Conservation (phyloP, 2,797 vertebrate species). For the Rhinatrema bivittatum region DNA sequence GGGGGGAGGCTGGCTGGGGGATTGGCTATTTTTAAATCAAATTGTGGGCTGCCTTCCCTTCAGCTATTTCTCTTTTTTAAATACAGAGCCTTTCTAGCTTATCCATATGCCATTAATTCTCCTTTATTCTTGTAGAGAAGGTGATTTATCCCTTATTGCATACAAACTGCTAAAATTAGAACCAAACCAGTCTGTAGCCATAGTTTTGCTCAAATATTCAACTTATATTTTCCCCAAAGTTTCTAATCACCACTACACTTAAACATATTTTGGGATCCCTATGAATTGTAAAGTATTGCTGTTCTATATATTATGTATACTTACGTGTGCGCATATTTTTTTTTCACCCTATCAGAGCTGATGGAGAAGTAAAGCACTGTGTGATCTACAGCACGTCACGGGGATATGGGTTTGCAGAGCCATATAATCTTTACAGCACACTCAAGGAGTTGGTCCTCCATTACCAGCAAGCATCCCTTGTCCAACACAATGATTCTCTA, state of each 20-base stretch:
- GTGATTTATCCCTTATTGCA: too few relatives aligned
- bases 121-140: neutral
- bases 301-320: neutral
- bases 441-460: conserved; percentile 94
- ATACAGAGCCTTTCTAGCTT: too few relatives aligned
- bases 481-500: conserved; percentile 94
- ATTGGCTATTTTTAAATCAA: neutral
- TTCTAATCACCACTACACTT: too few relatives aligned
- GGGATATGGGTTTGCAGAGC: conserved; percentile 90
- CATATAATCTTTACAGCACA: conserved; percentile 89
- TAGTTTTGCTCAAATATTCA: too few relatives aligned
- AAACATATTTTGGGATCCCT: neutral
- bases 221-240: too few relatives aligned
- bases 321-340: neutral
- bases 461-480: conserved; percentile 89
- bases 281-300: neutral
- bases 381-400: conserved; percentile 90
- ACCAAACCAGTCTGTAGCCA: too few relatives aligned
- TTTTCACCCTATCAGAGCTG: conserved; percentile 62
- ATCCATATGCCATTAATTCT: neutral
- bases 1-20: neutral
- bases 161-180: too few relatives aligned
- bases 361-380: conserved; percentile 92
- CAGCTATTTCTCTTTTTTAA: too few relatives aligned
- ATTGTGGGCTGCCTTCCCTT: neutral